Conservation (phyloP, 2,113 vertebrate species). For the Eurypyga helias region DNA sequence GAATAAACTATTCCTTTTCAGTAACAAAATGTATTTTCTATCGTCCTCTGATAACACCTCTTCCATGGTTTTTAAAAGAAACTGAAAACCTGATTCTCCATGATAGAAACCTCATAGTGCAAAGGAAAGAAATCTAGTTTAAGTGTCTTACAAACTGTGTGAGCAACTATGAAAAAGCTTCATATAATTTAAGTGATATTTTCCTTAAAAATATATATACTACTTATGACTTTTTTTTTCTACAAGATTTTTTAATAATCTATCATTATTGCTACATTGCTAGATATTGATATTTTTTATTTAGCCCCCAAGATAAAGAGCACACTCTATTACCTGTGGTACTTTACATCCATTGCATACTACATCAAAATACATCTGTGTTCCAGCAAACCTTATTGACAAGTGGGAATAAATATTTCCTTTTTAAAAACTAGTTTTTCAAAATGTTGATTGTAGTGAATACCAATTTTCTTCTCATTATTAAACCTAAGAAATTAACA, state of each 20-base stretch:
- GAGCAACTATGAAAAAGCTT: neutral
- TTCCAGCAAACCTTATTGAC: neutral
- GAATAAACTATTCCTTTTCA: neutral
- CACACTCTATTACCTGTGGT: neutral
- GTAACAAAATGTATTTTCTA: neutral
- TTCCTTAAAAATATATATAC: neutral
- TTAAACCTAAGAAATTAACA: neutral
- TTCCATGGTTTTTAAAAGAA: neutral
- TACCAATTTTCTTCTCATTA: neutral
- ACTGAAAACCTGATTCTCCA: neutral
- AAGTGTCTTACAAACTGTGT: neutral
- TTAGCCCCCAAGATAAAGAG: neutral
- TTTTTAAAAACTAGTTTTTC: neutral
- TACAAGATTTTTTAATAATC: neutral
- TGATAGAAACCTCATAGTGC: accelerated
- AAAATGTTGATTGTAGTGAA: neutral
- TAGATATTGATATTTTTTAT: neutral
- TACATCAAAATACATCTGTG: neutral
- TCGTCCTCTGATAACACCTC: neutral
- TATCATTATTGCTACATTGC: neutral
- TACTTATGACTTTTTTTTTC: neutral
- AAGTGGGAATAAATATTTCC: neutral
- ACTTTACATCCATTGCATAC: neutral
- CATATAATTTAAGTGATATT: neutral
- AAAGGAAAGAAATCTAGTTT: neutral